Conservation (phyloP, 1,140 invertebrate species). For the Solenopsis fugax region DNA sequence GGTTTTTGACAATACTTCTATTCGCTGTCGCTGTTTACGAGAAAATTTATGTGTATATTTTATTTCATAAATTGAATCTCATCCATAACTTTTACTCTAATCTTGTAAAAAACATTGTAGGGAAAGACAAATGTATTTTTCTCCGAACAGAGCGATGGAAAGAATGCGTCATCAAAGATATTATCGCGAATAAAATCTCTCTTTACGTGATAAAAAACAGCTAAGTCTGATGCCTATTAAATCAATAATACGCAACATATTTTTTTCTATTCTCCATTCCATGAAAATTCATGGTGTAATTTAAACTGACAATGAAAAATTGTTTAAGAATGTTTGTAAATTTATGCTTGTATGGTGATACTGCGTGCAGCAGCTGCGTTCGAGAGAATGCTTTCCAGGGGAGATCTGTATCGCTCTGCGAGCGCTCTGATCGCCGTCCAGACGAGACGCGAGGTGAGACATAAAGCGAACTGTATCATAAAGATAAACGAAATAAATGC, state of each 20-base stretch:
- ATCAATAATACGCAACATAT: not conserved
- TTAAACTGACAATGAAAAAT: not conserved
- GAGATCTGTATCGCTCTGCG: slow-evolving; percentile 60
- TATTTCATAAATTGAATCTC: not conserved
- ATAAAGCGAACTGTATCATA: slow-evolving; percentile 68
- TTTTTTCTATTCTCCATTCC: not conserved
- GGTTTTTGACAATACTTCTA: no score
- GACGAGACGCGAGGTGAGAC: slow-evolving; percentile 30
- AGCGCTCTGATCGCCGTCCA: not conserved
- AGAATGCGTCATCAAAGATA: not conserved
- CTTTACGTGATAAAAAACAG: not conserved
- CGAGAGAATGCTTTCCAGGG: slow-evolving; percentile 49
- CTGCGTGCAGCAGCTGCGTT: slow-evolving; percentile 60
- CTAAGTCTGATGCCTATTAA: not conserved
- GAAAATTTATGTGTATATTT: not conserved
- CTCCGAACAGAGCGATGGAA: not conserved
- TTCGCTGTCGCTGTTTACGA: not conserved
- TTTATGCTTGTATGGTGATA: slow-evolving; percentile 67
- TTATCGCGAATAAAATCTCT: not conserved
- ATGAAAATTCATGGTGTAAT: not conserved
- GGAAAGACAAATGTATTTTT: not conserved
- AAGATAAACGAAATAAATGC: slow-evolving; percentile 54
- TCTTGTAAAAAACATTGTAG: not conserved
- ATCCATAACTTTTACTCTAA: not conserved
- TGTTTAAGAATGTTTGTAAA: slow-evolving; percentile 40